Base-by-base conservation (phyloP, 2,797 vertebrate genomes). In the Scolopax bukidnonensis region DNA sequence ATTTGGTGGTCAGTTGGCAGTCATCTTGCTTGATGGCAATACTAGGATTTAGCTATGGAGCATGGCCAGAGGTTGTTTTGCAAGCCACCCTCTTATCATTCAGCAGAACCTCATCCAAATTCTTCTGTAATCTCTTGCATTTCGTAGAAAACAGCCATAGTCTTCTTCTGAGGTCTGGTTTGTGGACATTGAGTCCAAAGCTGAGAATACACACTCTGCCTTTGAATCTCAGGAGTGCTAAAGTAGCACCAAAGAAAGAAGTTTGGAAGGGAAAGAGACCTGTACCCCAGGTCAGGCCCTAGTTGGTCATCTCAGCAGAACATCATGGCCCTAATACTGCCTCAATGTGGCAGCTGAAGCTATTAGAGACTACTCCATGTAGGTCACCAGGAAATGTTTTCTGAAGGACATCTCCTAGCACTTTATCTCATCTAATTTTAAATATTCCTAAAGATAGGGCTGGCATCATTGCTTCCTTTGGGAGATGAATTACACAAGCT, bases 401-500 rank as follows among this genome's bases (percentile, higher is more conserved):
- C 78, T 92, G 89, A 89, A 95, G 69, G 90, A 89, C 76, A 73
- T 73, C 73, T 89, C 68, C 75, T 57, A 95, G 79, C 1, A 0
- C 82, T 90, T 93, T 54, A 85, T 86, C 87, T 57, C 0, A 0
- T 76, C 87, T 84, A 87, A 87, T 68, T 93, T 89, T 77, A 90
- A 95, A 68, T 81, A 84, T 67, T 67, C 85, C 87, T 82, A 59
- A 90, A 79, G 85, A 63, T 7, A 88, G 79, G 76, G 54, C 51
- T 91, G 79, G 76, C 84, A 83, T 76, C 43, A 12, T 32, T 41
- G 43, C 83, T 91, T 91, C 92, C 69, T 92, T 47, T 48, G 94
- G 85, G 85, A 94, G 54, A 16, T 43, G 60, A 78, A 48, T 75
- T 64, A 9, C 64, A 74, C 57, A 54, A 64, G 82, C 84, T 78